Conservation (phyloP, 2,113 vertebrate species). For the Esox niger region DNA sequence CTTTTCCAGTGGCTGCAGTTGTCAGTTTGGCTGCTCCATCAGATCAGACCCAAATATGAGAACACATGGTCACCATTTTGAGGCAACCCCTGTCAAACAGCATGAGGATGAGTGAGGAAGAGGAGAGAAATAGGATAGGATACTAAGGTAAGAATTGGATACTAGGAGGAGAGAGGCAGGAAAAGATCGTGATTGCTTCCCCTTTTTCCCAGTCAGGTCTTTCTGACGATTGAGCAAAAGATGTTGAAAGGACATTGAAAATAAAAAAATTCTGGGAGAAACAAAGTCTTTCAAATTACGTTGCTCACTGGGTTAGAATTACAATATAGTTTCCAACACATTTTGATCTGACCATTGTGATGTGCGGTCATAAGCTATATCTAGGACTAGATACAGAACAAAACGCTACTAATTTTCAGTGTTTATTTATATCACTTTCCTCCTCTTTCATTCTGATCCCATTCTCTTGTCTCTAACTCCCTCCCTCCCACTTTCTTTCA, state of each 20-base stretch:
- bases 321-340: no score
- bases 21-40: conserved; percentile 53
- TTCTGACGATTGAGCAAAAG: neutral
- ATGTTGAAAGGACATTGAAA: no score
- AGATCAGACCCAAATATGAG: conserved; percentile 48
- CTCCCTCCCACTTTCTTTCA: conserved; percentile 40
- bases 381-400: no score
- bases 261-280: no score
- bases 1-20: conserved; percentile 49
- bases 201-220: neutral
- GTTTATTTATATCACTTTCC: conserved; percentile 29
- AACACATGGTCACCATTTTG: conserved; percentile 51
- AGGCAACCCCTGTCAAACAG: conserved; percentile 38
- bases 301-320: no score
- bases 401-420: no score
- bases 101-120: conserved; percentile 19
- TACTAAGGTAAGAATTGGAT: no score
- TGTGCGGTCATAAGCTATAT: no score
- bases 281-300: no score
- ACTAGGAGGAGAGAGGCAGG: neutral
- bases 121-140: conserved; percentile 24
- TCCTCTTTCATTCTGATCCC: conserved; percentile 19
- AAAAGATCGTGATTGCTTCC: neutral
- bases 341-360: no score
- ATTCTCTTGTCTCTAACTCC: conserved; percentile 51